Conservation (phyloP, 2,888 invertebrate genomes). For the Agrotis puta region DNA sequence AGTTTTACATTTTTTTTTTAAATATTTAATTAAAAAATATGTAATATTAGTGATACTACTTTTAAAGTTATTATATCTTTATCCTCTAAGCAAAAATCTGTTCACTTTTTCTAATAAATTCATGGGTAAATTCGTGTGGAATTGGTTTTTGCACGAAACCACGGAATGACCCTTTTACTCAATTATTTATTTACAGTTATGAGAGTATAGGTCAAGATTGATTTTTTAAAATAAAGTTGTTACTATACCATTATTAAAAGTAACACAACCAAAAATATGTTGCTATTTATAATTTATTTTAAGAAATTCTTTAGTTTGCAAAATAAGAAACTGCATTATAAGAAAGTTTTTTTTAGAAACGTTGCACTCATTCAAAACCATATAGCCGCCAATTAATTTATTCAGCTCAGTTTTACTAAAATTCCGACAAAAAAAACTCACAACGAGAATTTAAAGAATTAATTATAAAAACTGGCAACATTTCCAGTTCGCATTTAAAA, state of each 20-base stretch:
- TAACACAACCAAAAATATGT: neutral
- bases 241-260: neutral
- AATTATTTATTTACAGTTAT: slow-evolving; percentile 32
- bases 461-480: slow-evolving; percentile 67
- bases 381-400: neutral
- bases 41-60: too few species aligned
- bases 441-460: slow-evolving; percentile 33
- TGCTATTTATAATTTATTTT: neutral
- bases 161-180: too few species aligned
- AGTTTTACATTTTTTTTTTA: too few species aligned
- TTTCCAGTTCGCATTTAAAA: slow-evolving; percentile 57
- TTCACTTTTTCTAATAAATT: too few species aligned
- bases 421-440: slow-evolving; percentile 18
- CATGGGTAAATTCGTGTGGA: too few species aligned
- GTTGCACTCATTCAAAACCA: neutral
- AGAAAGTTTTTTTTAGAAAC: slow-evolving; percentile 9
- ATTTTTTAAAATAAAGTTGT: slow-evolving; percentile 14
- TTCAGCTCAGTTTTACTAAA: neutral
- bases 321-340: neutral
- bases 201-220: slow-evolving; percentile 11
- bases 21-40: too few species aligned
- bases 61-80: too few species aligned
- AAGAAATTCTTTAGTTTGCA: neutral
- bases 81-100: too few species aligned
- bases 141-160: too few species aligned